Evolutionary conservation across 2,113 vertebrate species (phyloP).

Genomic region (Apeltes quadracus): DNA sequence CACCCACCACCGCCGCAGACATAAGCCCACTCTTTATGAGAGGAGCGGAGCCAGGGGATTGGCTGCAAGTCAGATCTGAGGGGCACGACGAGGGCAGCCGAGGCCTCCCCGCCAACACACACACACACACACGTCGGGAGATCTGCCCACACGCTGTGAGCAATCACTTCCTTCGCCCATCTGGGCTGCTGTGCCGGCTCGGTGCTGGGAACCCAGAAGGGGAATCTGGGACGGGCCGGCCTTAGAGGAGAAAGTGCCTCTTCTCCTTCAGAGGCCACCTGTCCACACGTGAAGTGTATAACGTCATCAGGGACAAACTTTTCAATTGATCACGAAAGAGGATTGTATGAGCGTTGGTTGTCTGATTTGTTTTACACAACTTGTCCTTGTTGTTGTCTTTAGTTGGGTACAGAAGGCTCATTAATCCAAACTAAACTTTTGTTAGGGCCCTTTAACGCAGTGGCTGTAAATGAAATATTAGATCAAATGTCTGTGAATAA

Average conservation of each 20-base stretch:
- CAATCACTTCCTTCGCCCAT: conserved; percentile 38
- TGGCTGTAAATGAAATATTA: conserved; percentile 1
- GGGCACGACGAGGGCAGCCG: conserved; percentile 58
- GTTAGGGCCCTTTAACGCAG: neutral
- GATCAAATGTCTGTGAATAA: neutral
- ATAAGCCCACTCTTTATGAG: conserved; percentile 67
- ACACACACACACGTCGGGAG: conserved; percentile 18
- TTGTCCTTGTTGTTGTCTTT: neutral
- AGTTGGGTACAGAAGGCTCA: neutral
- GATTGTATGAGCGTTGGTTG: conserved; percentile 29
- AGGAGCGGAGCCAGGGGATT: conserved; percentile 62
- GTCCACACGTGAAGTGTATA: neutral
- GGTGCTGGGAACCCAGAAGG: neutral
- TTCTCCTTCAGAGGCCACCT: neutral
- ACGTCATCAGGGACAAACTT: conserved; percentile 6
- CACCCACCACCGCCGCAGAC: conserved; percentile 36
- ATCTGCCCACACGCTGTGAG: conserved; percentile 38
- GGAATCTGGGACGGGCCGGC: conserved; percentile 5
- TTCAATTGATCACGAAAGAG: conserved; percentile 7
- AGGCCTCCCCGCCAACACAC: conserved; percentile 36
- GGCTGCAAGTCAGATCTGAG: conserved; percentile 66
- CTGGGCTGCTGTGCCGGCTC: too few relatives aligned
- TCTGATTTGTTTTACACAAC: conserved; percentile 40
- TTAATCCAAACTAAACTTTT: conserved; percentile 1
- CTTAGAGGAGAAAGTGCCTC: conserved; percentile 9